These are phyloP conservation scores for Rousettus leschenaultii DNA, from an alignment of 2,113 vertebrate genomes.

Conservation along the genomic window DNA sequence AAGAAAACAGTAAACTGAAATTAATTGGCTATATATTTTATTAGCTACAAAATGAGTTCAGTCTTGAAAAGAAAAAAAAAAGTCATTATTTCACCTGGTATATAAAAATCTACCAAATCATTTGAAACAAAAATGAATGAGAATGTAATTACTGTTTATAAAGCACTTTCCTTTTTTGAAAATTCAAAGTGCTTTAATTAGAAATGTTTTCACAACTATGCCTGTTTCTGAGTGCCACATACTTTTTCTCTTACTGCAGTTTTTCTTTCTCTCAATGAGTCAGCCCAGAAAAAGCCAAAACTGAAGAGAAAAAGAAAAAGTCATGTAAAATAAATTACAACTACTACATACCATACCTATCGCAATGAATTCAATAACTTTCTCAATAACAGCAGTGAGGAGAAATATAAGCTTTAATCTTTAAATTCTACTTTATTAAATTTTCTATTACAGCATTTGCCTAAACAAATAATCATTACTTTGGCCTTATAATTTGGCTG, in stretches of 20 bases:
- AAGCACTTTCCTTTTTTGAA: neutral
- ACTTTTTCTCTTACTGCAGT: constrained; percentile 73
- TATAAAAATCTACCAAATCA: neutral
- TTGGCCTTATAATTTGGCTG: constrained; percentile 77
- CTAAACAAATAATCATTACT: constrained; percentile 75
- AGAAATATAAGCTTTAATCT: constrained; percentile 66
- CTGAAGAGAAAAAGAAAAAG: constrained; percentile 54
- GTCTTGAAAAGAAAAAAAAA: neutral
- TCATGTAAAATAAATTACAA: constrained; percentile 58
- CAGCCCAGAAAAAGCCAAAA: constrained; percentile 72
- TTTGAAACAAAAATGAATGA: constrained; percentile 35
- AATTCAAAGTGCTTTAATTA: constrained; percentile 54
- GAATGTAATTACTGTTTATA: constrained; percentile 21
- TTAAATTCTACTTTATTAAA: constrained; percentile 70
- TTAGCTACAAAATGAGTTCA: neutral
- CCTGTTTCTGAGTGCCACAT: constrained; percentile 73
- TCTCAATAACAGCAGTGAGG: constrained; percentile 60
- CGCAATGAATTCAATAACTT: constrained; percentile 41
- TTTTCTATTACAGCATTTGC: constrained; percentile 56
- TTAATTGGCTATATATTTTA: neutral
- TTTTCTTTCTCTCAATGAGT: constrained; percentile 77
- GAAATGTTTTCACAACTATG: constrained; percentile 72
- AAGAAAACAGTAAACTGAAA: neutral
- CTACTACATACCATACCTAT: constrained; percentile 7
- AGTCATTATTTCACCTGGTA: neutral